Evolutionary conservation across 2,113 vertebrate species (phyloP).

Genomic region (Hoplias malabaricus): DNA sequence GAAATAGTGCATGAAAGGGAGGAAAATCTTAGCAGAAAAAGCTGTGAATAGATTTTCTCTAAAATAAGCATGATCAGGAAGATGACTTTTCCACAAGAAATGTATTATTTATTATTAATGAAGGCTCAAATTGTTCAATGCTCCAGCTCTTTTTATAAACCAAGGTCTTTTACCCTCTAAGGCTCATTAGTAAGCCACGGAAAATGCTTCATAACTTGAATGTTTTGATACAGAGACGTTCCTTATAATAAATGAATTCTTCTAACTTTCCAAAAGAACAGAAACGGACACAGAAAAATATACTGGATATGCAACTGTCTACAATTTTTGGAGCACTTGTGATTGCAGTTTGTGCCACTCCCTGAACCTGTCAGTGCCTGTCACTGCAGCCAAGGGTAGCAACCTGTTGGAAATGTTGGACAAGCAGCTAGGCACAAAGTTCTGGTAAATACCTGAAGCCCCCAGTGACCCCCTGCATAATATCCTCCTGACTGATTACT

Average conservation of each 20-base stretch:
- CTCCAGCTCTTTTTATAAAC: neutral
- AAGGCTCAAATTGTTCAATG: neutral
- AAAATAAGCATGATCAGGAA: slow-evolving; percentile 79
- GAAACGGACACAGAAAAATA: too few relatives aligned
- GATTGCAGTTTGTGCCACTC: too few relatives aligned
- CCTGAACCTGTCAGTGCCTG: too few relatives aligned
- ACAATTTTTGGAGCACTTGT: too few relatives aligned
- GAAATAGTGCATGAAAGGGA: slow-evolving; percentile 78
- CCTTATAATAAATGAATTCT: neutral
- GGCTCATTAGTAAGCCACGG: neutral
- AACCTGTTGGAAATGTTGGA: too few relatives aligned
- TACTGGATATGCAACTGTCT: too few relatives aligned
- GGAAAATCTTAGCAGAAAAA: slow-evolving; percentile 79
- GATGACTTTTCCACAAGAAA: slow-evolving; percentile 47
- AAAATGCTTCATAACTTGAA: neutral
- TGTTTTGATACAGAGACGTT: too few relatives aligned
- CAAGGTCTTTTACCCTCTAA: too few relatives aligned
- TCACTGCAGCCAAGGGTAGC: too few relatives aligned
- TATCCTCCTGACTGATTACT: neutral
- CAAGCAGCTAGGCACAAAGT: too few relatives aligned
- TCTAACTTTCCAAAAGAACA: too few relatives aligned
- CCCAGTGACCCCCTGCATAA: neutral
- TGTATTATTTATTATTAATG: neutral
- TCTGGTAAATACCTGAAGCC: neutral
- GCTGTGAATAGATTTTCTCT: slow-evolving; percentile 71